phyloP scores from a whole-genome alignment of 35 echinoderm and acorn worm genomes.

The Nesometra sesokonis region DNA sequence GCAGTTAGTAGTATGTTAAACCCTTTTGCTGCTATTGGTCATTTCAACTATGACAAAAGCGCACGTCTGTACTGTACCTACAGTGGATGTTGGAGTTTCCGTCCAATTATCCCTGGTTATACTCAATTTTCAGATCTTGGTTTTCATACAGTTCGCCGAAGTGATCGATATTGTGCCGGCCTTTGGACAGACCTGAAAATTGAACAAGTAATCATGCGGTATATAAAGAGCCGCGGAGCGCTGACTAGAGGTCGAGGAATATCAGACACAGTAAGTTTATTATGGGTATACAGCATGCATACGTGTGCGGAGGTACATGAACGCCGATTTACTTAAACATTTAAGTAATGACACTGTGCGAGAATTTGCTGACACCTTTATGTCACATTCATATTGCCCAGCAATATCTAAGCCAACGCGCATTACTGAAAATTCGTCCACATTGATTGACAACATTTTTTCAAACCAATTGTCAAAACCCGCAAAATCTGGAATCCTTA shows the following conservation, averaged over 20 bases:
- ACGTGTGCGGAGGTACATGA: background rate
- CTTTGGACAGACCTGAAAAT: background rate
- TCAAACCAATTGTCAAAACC: too few relatives aligned
- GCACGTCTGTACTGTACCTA: conserved; percentile 21
- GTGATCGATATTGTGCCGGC: background rate
- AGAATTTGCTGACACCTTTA: too few relatives aligned
- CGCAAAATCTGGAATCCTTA: too few relatives aligned
- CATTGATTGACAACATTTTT: too few relatives aligned
- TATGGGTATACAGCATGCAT: conserved; percentile 7
- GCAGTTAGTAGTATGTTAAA: background rate
- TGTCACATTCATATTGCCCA: too few relatives aligned
- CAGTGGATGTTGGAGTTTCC: conserved; percentile 34
- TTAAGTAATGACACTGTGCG: too few relatives aligned
- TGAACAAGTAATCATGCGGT: conserved; percentile 7
- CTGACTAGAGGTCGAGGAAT: conserved; percentile 12
- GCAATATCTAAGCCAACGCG: too few relatives aligned
- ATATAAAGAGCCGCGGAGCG: background rate
- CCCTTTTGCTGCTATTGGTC: conserved; percentile 35
- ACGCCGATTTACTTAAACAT: too few relatives aligned
- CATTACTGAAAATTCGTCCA: too few relatives aligned
- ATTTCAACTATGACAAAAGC: conserved; percentile 29
- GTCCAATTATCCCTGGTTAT: conserved; percentile 2
- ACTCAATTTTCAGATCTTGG: background rate
- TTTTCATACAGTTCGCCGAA: conserved; percentile 3
- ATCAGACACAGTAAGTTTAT: background rate